phyloP scores from a whole-genome alignment of 2,888 invertebrate species.

The Sphaerophoria taeniata region DNA sequence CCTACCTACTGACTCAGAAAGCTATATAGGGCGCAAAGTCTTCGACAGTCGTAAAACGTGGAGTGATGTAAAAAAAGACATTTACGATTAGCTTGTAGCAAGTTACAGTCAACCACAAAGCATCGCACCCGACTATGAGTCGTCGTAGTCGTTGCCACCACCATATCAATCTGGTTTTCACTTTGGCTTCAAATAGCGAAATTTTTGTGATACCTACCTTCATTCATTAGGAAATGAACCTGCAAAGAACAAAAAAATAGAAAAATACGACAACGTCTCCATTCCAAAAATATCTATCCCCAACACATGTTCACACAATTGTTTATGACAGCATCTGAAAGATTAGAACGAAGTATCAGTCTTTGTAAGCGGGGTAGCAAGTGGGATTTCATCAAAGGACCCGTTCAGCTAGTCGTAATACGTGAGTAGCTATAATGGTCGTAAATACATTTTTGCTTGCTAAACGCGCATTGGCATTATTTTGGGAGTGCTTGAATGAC shows the following conservation, averaged over 20 bases:
- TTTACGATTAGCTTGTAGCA: slow-evolving; percentile 71
- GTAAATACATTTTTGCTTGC: slow-evolving; percentile 56
- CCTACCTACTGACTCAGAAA: neutral
- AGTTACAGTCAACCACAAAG: slow-evolving; percentile 35
- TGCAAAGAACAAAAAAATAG: slow-evolving; percentile 45
- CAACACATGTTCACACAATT: slow-evolving; percentile 50
- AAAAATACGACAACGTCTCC: slow-evolving; percentile 53
- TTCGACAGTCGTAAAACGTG: slow-evolving; percentile 64
- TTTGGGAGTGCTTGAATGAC: slow-evolving; percentile 43
- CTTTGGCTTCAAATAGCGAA: slow-evolving; percentile 9
- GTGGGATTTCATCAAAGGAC: slow-evolving; percentile 28
- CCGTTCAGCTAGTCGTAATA: neutral
- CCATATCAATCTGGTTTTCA: slow-evolving; percentile 48
- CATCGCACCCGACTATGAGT: slow-evolving; percentile 21
- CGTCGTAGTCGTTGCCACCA: too few relatives aligned
- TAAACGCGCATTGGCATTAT: slow-evolving; percentile 40
- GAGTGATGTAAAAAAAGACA: slow-evolving; percentile 69
- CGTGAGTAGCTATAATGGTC: slow-evolving; percentile 45
- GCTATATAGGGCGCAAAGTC: slow-evolving; percentile 61
- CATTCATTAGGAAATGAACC: slow-evolving; percentile 72
- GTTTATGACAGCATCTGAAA: slow-evolving; percentile 56
- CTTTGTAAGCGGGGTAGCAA: neutral
- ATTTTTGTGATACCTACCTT: slow-evolving; percentile 61
- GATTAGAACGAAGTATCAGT: slow-evolving; percentile 43
- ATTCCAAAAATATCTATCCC: slow-evolving; percentile 16